Evolutionary conservation across 2,113 vertebrate genomes (phyloP).

Genomic region (Pterocles gutturalis): DNA sequence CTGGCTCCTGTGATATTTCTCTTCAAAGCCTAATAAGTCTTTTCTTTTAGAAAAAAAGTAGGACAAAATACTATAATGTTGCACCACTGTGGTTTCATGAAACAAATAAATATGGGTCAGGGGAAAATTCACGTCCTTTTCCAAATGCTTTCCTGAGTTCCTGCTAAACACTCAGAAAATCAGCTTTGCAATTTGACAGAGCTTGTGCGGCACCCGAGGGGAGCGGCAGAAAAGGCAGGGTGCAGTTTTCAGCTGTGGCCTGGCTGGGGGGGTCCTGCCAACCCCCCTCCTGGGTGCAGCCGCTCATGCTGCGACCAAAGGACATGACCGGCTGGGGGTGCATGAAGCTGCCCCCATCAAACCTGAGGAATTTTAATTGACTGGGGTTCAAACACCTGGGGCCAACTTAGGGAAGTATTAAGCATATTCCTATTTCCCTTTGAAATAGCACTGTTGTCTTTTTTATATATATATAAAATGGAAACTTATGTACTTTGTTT

Average conservation of each 20-base stretch:
- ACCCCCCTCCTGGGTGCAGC: background rate
- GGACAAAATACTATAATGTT: background rate
- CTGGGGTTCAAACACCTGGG: background rate
- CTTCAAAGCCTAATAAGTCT: background rate
- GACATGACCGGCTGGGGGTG: background rate
- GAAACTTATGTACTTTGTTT: background rate
- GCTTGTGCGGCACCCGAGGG: accelerated
- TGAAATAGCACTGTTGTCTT: background rate
- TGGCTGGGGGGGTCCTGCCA: accelerated
- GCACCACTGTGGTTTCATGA: background rate
- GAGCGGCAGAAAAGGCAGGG: background rate
- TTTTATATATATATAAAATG: background rate
- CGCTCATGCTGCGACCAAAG: accelerated
- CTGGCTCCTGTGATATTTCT: background rate
- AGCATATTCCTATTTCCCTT: background rate
- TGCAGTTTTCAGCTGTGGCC: background rate
- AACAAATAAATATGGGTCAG: background rate
- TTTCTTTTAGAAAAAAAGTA: background rate
- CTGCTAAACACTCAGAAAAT: background rate
- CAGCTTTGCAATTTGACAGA: background rate
- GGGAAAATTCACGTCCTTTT: background rate
- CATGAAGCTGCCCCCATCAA: background rate
- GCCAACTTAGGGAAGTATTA: background rate
- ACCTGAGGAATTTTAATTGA: background rate
- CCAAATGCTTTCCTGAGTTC: background rate